phyloP scores from a whole-genome alignment of 2,113 vertebrate genomes.

The Rynchops niger region DNA sequence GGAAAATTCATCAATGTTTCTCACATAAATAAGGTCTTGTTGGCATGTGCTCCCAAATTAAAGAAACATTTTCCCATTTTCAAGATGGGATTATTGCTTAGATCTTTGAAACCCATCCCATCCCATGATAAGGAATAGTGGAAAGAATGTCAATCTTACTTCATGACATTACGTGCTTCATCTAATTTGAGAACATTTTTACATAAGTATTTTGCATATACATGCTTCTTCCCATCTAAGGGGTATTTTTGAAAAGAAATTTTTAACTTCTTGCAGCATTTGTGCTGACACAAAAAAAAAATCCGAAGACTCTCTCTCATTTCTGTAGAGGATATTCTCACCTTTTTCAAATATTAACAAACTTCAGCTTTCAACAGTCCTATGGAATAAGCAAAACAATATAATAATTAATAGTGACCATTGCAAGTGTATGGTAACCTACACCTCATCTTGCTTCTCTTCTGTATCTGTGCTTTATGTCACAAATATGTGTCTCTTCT shows the following conservation, averaged over 20 bases:
- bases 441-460: background rate
- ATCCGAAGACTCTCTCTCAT: background rate
- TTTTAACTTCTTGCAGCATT: background rate
- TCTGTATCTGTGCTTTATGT: background rate
- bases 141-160: background rate
- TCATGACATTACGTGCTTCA: background rate
- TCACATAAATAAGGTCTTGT: background rate
- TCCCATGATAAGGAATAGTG: background rate
- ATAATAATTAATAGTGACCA: background rate
- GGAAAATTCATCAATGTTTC: background rate
- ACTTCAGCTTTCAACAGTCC: background rate
- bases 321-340: background rate
- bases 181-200: background rate
- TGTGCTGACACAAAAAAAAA: background rate
- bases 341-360: background rate
- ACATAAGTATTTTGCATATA: accelerated
- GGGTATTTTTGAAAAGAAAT: background rate
- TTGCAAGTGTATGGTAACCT: background rate
- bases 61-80: background rate
- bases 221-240: background rate
- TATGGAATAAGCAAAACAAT: background rate
- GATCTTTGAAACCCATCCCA: background rate
- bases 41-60: background rate
- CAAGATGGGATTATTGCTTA: background rate
- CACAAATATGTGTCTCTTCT: background rate